These are phyloP conservation scores for Corythucha ciliata DNA, from an alignment of 2,888 invertebrate genomes.

Conservation along the genomic window DNA sequence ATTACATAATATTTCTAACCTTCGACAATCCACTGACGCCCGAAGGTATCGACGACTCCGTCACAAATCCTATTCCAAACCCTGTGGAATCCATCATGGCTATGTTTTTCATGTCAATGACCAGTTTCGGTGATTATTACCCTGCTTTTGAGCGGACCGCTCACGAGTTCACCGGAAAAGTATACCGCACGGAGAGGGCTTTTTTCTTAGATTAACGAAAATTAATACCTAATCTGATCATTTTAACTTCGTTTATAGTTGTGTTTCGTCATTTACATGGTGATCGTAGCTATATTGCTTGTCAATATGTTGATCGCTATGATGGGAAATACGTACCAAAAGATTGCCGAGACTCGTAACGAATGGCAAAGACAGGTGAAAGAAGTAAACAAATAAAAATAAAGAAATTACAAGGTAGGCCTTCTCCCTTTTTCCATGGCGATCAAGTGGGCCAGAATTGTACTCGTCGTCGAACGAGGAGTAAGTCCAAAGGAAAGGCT, in stretches of 20 bases:
- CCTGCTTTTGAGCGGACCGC: slow-evolving; percentile 80
- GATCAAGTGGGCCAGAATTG: slow-evolving; percentile 94
- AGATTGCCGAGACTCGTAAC: slow-evolving; percentile 92
- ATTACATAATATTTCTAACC: slow-evolving; percentile 82
- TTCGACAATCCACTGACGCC: slow-evolving; percentile 76
- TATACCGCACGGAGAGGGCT: slow-evolving; percentile 43
- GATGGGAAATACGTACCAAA: slow-evolving; percentile 99
- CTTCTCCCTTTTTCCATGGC: no score
- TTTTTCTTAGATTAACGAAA: neutral
- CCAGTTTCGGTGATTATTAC: slow-evolving; percentile 93
- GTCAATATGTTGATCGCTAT: slow-evolving; percentile 99
- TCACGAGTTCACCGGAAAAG: slow-evolving; percentile 82
- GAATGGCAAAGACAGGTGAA: slow-evolving; percentile 89
- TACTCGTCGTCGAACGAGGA: slow-evolving; percentile 93
- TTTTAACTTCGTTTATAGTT: slow-evolving; percentile 45
- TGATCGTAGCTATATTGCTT: slow-evolving; percentile 84
- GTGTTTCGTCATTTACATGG: slow-evolving; percentile 94
- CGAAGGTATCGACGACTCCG: slow-evolving; percentile 70
- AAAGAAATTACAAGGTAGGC: no score
- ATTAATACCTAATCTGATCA: neutral
- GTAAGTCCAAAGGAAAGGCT: slow-evolving; percentile 80
- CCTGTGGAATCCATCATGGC: slow-evolving; percentile 93
- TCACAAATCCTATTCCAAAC: slow-evolving; percentile 78
- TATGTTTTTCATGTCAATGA: slow-evolving; percentile 97
- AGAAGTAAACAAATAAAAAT: neutral